A percentile compares a stretch with the other conserved stretches of the same genome.
Conservation (phyloP, 2,888 invertebrate species). For the Mimachlamys varia region DNA sequence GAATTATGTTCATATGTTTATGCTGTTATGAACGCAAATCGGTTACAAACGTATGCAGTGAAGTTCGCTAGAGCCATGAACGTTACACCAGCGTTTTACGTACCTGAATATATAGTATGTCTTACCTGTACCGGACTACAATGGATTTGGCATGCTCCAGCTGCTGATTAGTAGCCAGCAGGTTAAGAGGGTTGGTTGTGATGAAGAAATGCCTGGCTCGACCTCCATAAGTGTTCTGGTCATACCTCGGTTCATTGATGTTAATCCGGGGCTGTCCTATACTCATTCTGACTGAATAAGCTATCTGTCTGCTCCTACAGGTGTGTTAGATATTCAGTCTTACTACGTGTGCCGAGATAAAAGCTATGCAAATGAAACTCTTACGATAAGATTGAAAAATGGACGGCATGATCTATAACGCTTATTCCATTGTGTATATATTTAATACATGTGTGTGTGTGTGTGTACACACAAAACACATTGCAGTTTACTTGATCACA, state of each 20-base stretch:
- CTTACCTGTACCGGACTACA: constrained; percentile 88
- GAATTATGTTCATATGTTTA: too few species aligned
- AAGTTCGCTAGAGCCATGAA: too few species aligned
- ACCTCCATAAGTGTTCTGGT: constrained; percentile 94
- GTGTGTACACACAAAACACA: constrained; percentile 20
- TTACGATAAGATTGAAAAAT: neutral
- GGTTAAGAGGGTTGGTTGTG: constrained; percentile 96
- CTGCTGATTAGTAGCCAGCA: constrained; percentile 87
- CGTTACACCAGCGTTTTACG: too few species aligned
- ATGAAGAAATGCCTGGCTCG: constrained; percentile 95
- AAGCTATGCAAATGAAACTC: neutral
- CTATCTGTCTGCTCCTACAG: neutral
- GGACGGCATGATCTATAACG: neutral
- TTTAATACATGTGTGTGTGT: neutral
- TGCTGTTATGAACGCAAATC: too few species aligned
- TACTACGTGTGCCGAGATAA: neutral
- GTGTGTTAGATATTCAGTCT: neutral
- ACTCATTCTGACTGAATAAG: neutral
- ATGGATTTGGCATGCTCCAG: constrained; percentile 91
- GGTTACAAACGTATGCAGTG: too few species aligned
- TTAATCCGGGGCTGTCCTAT: constrained; percentile 81
- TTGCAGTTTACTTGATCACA: neutral
- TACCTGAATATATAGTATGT: neutral
- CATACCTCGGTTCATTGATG: constrained; percentile 93
- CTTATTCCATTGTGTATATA: neutral